Conservation (phyloP, 2,797 vertebrate genomes). For the Phataginus tetradactyla region DNA sequence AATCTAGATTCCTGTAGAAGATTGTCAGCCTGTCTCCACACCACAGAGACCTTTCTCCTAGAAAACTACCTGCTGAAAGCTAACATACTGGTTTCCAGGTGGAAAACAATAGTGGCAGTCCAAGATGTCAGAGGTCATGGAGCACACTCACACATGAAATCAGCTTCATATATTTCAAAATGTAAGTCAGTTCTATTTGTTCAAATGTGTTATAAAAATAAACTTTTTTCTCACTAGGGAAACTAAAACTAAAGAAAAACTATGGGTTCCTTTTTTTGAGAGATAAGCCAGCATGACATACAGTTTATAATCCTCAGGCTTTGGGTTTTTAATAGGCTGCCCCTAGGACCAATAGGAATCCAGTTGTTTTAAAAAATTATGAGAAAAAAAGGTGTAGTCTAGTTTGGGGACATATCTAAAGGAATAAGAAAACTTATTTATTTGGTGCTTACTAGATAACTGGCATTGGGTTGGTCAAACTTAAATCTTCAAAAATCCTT, state of each 20-base stretch:
- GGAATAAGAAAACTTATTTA: not conserved
- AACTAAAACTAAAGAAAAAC: not conserved
- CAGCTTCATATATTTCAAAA: not conserved
- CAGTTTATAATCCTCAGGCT: not conserved
- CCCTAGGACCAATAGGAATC: not conserved
- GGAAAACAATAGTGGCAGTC: not conserved
- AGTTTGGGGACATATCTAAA: not conserved
- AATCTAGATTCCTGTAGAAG: not conserved
- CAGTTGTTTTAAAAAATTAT: not conserved
- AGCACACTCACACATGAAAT: not conserved
- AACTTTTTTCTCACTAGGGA: not conserved
- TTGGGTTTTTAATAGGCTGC: not conserved
- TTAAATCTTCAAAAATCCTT: not conserved
- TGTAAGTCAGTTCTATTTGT: not conserved
- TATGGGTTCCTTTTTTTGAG: not conserved
- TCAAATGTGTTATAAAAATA: not conserved
- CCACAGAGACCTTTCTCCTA: not conserved
- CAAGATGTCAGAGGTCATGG: not conserved
- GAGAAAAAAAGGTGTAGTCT: not conserved
- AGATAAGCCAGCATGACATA: not conserved
- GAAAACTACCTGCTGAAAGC: not conserved
- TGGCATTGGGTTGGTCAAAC: not conserved
- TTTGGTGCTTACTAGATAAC: not conserved
- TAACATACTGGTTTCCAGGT: not conserved
- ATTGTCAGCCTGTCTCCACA: not conserved